Evolutionary conservation across 2,888 invertebrate species (phyloP).

Genomic region (Strigamia maritima): DNA sequence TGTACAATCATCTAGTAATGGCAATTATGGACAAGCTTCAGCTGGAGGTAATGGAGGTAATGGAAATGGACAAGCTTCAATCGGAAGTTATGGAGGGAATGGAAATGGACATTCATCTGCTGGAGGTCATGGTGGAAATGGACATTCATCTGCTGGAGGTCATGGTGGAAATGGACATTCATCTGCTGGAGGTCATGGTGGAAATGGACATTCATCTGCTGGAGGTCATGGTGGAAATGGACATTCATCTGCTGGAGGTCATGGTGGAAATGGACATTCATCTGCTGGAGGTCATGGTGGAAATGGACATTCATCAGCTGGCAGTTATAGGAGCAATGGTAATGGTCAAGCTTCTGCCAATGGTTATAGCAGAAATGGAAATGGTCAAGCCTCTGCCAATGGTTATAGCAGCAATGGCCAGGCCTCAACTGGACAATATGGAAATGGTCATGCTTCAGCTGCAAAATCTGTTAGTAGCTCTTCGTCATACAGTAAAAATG

Average conservation of each 20-base stretch:
- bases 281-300: not conserved
- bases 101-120: not conserved
- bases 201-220: not conserved
- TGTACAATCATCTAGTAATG: not conserved
- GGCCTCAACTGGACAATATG: not conserved
- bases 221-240: conserved; percentile 12
- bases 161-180: not conserved
- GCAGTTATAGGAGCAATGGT: not conserved
- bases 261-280: not conserved
- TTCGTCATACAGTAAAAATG: not conserved
- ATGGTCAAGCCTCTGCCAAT: not conserved
- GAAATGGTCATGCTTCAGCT: not conserved
- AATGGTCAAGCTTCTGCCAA: not conserved
- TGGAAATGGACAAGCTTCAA: conserved; percentile 16
- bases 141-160: not conserved
- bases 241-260: not conserved
- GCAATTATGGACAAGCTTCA: not conserved
- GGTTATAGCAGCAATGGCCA: not conserved
- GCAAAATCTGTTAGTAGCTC: not conserved
- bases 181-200: not conserved
- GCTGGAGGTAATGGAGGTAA: not conserved
- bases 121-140: not conserved
- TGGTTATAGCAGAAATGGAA: not conserved
- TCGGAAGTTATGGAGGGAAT: not conserved
- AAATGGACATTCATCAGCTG: not conserved